Evolutionary conservation across 2,797 vertebrate genomes (phyloP).

Genomic region (Pteropus rufus): DNA sequence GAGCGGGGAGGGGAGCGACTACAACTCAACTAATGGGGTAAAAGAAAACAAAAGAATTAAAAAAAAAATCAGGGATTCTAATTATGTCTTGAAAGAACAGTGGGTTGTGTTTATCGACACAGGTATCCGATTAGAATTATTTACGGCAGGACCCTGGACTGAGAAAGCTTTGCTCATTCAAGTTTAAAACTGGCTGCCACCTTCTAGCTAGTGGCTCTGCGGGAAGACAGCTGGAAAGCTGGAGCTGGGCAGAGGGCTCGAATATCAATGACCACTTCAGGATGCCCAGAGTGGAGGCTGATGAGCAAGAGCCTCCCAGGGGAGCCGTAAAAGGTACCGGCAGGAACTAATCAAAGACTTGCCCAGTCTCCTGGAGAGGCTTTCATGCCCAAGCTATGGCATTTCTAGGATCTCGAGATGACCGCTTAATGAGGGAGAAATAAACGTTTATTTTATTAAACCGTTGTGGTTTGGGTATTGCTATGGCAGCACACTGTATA

Average conservation of each 20-base stretch:
- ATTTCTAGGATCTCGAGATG: background rate
- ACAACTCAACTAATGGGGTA: background rate
- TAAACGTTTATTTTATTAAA: background rate
- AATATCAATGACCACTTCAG: fast-evolving
- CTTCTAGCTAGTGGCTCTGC: background rate
- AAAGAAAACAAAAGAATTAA: background rate
- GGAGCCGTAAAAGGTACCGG: background rate
- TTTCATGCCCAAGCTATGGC: background rate
- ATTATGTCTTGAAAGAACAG: background rate
- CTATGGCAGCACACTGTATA: background rate
- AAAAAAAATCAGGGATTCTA: background rate
- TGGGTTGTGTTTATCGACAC: background rate
- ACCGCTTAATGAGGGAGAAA: background rate
- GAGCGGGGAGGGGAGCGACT: background rate
- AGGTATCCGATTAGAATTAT: background rate
- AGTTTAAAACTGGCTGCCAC: background rate
- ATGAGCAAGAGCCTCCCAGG: background rate
- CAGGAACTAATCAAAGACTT: background rate
- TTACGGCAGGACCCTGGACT: background rate
- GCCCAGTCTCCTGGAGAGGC: background rate
- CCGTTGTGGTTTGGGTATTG: background rate
- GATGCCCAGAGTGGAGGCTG: background rate
- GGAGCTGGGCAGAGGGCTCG: background rate
- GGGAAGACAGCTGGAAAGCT: background rate
- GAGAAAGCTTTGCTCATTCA: background rate